Evolutionary conservation across 2,113 vertebrate genomes (phyloP).

Genomic region (Callipepla squamata): DNA sequence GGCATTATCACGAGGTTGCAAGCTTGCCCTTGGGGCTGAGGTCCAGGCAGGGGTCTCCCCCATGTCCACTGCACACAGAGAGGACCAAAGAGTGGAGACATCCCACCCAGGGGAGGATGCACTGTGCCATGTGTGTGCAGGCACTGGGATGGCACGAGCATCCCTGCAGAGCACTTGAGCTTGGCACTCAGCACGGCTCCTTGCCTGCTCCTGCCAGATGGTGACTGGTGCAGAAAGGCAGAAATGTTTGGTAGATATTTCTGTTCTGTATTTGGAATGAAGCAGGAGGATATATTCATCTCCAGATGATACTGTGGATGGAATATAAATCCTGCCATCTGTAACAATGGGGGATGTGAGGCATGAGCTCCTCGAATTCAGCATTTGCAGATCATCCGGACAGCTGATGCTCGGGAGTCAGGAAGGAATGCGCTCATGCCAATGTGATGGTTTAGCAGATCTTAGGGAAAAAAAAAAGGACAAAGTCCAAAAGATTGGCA

Average conservation of each 20-base stretch:
- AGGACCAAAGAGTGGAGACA: not conserved
- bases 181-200: not conserved
- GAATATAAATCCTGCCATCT: conserved; percentile 74
- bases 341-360: conserved; percentile 74
- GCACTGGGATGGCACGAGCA: fast-evolving
- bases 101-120: not conserved
- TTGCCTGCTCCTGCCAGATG: conserved; percentile 61
- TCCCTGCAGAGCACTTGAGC: not conserved
- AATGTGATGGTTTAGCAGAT: not conserved
- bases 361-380: conserved; percentile 70
- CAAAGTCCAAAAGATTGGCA: not conserved
- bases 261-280: conserved; percentile 74
- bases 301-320: conserved; percentile 73
- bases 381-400: conserved; percentile 53
- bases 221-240: conserved; percentile 73
- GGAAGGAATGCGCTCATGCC: conserved; percentile 49
- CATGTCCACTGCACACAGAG: not conserved
- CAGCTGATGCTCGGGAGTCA: conserved; percentile 60
- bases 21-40: not conserved
- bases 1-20: not conserved
- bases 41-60: fast-evolving
- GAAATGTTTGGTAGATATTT: conserved; percentile 75
- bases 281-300: conserved; percentile 72
- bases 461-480: conserved; percentile 31
- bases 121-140: not conserved